Base-by-base conservation (phyloP, 2,888 invertebrate genomes). In the Pristionchus exspectatus region DNA sequence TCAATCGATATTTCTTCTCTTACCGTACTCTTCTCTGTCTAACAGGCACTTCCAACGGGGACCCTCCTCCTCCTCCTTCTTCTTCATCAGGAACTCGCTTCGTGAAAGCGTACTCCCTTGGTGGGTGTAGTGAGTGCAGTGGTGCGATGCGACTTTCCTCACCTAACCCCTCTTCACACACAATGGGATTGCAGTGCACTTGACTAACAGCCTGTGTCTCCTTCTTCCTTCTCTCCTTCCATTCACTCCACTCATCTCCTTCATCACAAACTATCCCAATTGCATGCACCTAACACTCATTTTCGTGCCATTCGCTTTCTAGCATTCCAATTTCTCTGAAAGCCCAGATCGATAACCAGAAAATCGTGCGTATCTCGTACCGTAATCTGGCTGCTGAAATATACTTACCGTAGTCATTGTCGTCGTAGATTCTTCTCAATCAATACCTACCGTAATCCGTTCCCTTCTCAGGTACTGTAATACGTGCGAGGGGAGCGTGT, bases 401-500 rank as follows among this genome's bases (percentile, higher is more conserved):
- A 10, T 44, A 44, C 83, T 54, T 10, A 83, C 54, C n/a, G 83
- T 44, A 54, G 83, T 83, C 27, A 24, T 83, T 54, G 44, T 83
- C 50, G 54, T 44, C 44, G 50, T 50, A 50, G 44, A 50, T 44
- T 24, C 33, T 16, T 16, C 16, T 83, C n/a, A 50, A 83, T 54
- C 69, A 24, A 66, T 88, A 30, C 54, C 86, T 77, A 30, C 56
- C 59, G 74, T 88, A 56, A 66, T 74, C 50, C 27, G 16, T 33
- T 85, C 72, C 30, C 56, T 56, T 92, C 96, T 33, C 96, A 97
- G 98, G 98, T 94, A 98, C 98, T 94, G 97, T 98, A 95, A 98
- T 98, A 96, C 97, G 98, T 96, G 96, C 99, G 96, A 98, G 98
- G 96, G 99, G 98, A 94, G 97, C 98, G 95, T 97, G 99, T 95